A percentile compares a stretch with the other conserved stretches of the same genome.
These are phyloP conservation scores for Brachionus manjavacas DNA, from an alignment of 1,140 invertebrate genomes.

Conservation along the genomic window DNA sequence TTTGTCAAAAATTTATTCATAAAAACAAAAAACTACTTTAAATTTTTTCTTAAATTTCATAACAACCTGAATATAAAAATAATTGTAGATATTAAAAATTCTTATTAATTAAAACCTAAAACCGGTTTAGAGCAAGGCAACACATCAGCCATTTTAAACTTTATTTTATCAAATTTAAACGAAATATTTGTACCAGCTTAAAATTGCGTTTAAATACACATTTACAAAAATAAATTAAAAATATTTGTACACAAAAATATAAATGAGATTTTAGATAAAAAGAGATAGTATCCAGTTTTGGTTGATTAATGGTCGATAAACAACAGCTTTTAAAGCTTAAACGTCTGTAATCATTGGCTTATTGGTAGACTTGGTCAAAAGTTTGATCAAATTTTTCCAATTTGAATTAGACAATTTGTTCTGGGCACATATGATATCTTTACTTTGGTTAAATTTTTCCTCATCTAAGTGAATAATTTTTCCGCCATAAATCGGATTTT, in stretches of 20 bases:
- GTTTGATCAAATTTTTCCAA: neutral
- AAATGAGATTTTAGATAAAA: neutral
- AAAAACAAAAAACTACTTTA: neutral
- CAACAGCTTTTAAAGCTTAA: neutral
- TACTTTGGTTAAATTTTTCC: neutral
- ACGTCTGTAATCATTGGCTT: neutral
- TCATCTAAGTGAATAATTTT: neutral
- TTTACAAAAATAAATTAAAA: neutral
- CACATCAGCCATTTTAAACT: neutral
- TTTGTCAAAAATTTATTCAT: neutral
- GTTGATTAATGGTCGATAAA: neutral
- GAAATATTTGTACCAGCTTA: neutral
- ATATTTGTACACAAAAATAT: neutral
- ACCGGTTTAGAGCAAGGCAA: neutral
- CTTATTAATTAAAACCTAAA: neutral
- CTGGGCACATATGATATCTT: neutral
- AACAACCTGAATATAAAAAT: neutral
- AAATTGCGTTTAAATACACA: neutral
- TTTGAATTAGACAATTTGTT: neutral
- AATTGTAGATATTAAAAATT: neutral
- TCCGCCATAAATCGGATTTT: slow-evolving; percentile 20
- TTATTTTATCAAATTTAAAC: neutral
- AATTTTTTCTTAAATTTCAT: neutral
- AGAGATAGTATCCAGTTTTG: neutral
- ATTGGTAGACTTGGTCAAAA: neutral